These are phyloP conservation scores for Eufriesea mexicana DNA, from an alignment of 1,140 invertebrate species.

Conservation along the genomic window DNA sequence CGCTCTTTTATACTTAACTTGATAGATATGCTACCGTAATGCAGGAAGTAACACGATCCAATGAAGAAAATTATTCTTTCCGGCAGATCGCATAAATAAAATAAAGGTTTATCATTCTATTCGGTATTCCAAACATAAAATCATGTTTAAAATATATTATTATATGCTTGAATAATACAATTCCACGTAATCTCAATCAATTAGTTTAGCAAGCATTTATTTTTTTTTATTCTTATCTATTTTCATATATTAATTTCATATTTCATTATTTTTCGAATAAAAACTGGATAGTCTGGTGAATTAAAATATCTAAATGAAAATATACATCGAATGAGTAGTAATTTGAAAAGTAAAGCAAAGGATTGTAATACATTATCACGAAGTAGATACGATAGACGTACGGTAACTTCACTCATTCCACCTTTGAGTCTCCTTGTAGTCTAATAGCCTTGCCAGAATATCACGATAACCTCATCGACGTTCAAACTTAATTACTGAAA, in stretches of 20 bases:
- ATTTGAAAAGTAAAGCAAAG: not conserved
- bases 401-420: conserved; percentile 3
- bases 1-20: not conserved
- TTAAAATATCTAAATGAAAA: too few relatives aligned
- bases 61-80: not conserved
- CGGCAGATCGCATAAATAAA: not conserved
- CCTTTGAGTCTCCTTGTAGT: not conserved
- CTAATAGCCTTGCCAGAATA: conserved; percentile 26
- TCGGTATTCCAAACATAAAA: not conserved
- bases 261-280: not conserved
- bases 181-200: not conserved
- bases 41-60: not conserved
- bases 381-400: not conserved
- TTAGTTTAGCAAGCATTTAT: not conserved
- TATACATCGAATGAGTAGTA: not conserved
- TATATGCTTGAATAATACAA: too few relatives aligned
- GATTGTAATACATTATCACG: conserved; percentile 4
- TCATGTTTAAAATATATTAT: not conserved
- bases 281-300: too few relatives aligned
- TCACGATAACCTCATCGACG: conserved; percentile 36
- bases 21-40: not conserved
- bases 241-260: not conserved
- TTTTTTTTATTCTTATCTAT: not conserved
- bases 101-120: not conserved
- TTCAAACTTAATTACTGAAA: conserved; percentile 48